Conservation (phyloP, 2,113 vertebrate species). For the Xenopus borealis region DNA sequence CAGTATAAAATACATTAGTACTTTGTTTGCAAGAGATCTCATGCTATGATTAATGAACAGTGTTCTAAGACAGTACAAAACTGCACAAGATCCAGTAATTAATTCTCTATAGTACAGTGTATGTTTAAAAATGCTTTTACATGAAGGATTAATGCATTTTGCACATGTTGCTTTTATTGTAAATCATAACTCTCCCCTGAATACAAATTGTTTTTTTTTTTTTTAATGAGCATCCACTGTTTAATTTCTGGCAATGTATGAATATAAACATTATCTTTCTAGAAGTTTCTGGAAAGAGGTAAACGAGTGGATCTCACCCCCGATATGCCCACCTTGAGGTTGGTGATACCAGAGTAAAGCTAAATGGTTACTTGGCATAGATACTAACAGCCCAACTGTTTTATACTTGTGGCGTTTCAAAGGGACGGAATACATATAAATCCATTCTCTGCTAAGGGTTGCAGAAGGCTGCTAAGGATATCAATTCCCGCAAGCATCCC, state of each 20-base stretch:
- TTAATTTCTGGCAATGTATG: too few species aligned
- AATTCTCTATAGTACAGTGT: neutral
- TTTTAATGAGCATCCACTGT: too few species aligned
- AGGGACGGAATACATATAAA: conserved; percentile 34
- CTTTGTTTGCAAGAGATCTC: neutral
- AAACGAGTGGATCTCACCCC: too few species aligned
- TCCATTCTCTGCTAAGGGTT: conserved; percentile 19
- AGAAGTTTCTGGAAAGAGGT: too few species aligned
- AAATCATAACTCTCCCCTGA: conserved; percentile 24
- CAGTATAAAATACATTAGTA: neutral
- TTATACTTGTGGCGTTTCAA: conserved; percentile 42
- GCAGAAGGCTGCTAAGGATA: conserved; percentile 30
- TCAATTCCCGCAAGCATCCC: conserved; percentile 37
- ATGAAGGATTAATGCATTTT: conserved; percentile 25
- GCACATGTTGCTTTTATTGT: conserved; percentile 21
- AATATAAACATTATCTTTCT: too few species aligned
- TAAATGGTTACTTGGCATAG: conserved; percentile 34
- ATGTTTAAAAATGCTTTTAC: conserved; percentile 4
- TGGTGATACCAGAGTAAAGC: conserved; percentile 24
- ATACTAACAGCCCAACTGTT: conserved; percentile 42
- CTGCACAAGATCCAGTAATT: conserved; percentile 5
- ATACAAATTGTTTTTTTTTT: too few species aligned
- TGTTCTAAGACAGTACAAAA: neutral
- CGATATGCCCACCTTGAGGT: too few species aligned
- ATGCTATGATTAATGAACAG: neutral